Conservation (phyloP, 2,113 vertebrate species). For the Burhinus bistriatus region DNA sequence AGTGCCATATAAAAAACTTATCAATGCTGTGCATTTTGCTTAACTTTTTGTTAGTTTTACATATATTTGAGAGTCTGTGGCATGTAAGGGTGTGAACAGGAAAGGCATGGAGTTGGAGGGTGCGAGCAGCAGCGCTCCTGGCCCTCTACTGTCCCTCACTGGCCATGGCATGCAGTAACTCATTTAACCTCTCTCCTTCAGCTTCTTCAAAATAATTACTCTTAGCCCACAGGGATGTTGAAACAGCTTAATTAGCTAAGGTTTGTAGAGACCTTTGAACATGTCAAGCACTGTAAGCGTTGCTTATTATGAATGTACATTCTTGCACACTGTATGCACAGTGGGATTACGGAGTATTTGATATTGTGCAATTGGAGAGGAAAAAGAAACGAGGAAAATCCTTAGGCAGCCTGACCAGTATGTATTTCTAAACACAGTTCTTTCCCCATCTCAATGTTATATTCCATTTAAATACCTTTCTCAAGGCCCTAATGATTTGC, state of each 20-base stretch:
- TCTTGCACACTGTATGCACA: not conserved
- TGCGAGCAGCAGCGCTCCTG: not conserved
- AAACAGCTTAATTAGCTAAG: slow-evolving; percentile 14
- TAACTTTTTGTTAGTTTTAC: not conserved
- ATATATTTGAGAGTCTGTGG: not conserved
- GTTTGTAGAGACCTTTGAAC: slow-evolving; percentile 21
- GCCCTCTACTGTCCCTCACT: not conserved
- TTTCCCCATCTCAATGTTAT: not conserved
- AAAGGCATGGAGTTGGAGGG: not conserved
- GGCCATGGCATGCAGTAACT: not conserved
- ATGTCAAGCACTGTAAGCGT: not conserved
- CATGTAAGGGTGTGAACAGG: not conserved
- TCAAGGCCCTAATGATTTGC: not conserved
- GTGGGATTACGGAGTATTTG: not conserved
- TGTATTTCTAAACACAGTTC: not conserved
- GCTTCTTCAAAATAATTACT: not conserved
- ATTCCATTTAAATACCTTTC: slow-evolving; percentile 11
- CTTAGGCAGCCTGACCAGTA: not conserved
- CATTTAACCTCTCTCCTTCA: not conserved
- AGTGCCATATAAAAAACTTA: not conserved
- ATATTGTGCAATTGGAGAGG: not conserved
- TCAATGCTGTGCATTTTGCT: not conserved
- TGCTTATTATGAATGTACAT: not conserved
- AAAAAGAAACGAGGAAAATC: not conserved
- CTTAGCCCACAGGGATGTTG: not conserved